Conservation (phyloP, 2,888 invertebrate genomes). For the Rhabditoides inermis region DNA sequence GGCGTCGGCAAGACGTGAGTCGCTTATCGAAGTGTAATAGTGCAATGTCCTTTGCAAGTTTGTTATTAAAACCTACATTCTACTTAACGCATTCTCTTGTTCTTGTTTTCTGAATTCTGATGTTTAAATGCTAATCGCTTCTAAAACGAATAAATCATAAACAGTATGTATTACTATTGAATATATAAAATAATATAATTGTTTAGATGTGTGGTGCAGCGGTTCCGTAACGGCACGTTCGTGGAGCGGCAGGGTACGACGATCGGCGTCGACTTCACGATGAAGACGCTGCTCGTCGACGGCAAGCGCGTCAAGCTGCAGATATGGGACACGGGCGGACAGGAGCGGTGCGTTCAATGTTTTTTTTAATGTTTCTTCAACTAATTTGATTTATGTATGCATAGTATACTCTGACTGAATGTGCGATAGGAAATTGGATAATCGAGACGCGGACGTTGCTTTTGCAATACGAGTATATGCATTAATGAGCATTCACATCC, state of each 20-base stretch:
- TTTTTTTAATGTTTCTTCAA: not conserved
- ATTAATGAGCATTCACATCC: not conserved
- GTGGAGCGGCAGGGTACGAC: conserved; percentile 90
- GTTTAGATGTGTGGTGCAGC: conserved; percentile 72
- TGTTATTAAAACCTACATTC: not conserved
- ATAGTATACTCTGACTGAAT: too few species aligned
- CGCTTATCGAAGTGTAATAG: conserved; percentile 73
- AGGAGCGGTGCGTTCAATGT: conserved; percentile 66
- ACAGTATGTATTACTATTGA: not conserved
- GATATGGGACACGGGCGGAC: conserved; percentile 94
- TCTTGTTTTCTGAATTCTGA: not conserved
- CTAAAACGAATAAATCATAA: conserved; percentile 64
- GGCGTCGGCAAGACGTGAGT: conserved; percentile 62
- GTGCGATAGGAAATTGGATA: too few species aligned
- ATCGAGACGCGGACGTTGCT: too few species aligned
- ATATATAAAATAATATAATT: not conserved
- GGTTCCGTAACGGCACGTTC: conserved; percentile 88
- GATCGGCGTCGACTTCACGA: conserved; percentile 94
- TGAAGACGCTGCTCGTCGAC: conserved; percentile 88
- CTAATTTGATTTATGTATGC: too few species aligned
- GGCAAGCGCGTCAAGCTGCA: conserved; percentile 86
- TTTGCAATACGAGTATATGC: too few species aligned
- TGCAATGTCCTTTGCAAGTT: not conserved
- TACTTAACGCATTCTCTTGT: not conserved
- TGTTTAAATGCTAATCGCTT: conserved; percentile 54